A percentile compares a stretch with the other conserved stretches of the same genome.
Conservation (phyloP, 2,113 vertebrate species). For the Cyanoderma ruficeps region DNA sequence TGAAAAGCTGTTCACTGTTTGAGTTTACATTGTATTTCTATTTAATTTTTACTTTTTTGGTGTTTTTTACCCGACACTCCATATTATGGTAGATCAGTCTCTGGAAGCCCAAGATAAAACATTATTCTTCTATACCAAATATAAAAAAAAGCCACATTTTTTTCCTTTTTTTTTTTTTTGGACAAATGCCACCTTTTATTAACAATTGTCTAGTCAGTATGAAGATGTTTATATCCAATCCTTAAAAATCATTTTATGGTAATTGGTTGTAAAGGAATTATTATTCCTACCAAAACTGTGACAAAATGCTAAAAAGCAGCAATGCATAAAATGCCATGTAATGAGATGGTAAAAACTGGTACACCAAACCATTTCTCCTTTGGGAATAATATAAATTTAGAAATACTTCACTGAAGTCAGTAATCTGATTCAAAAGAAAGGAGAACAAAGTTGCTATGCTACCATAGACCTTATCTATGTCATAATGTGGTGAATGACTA, state of each 20-base stretch:
- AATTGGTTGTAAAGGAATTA: neutral
- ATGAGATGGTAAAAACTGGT: neutral
- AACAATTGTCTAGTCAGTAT: neutral
- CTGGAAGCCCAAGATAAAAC: neutral
- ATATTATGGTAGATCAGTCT: neutral
- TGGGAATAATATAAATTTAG: neutral
- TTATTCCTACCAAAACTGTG: neutral
- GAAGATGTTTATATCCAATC: neutral
- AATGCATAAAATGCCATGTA: neutral
- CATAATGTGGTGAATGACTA: neutral
- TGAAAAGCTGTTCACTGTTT: neutral
- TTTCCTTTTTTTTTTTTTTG: neutral
- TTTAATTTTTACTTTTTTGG: neutral
- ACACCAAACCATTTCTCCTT: neutral
- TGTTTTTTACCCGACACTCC: neutral
- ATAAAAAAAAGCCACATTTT: neutral
- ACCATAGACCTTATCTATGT: neutral
- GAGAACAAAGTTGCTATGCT: neutral
- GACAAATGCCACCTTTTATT: neutral
- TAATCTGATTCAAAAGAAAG: neutral
- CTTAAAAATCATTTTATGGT: neutral
- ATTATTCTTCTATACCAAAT: neutral
- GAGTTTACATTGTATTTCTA: neutral
- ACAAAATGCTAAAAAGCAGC: neutral
- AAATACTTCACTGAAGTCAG: neutral